Percentiles rank a stretch among this genome's conserved stretches.
These are phyloP conservation scores for Leptopilina myrica DNA, from an alignment of 2,888 invertebrate genomes.

Conservation along the genomic window DNA sequence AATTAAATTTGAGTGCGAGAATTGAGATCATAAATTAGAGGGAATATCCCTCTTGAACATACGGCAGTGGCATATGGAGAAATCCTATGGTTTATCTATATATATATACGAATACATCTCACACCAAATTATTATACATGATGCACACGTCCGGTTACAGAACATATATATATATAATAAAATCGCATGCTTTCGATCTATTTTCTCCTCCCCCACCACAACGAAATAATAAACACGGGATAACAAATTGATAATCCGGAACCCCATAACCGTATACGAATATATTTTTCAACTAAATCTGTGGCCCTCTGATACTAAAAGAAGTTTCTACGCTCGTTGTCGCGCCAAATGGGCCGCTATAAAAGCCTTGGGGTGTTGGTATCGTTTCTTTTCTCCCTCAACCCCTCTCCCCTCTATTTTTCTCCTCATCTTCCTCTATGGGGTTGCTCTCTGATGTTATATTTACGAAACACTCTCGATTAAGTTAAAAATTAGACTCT, in stretches of 20 bases:
- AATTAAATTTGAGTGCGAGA: not conserved
- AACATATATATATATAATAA: not conserved
- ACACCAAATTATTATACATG: constrained; percentile 15
- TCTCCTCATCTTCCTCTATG: constrained; percentile 45
- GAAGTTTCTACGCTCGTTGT: constrained; percentile 76
- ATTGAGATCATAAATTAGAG: constrained; percentile 15
- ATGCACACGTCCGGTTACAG: constrained; percentile 11
- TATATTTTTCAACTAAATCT: constrained; percentile 73
- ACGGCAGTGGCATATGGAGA: constrained; percentile 38
- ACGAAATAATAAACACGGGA: constrained; percentile 71
- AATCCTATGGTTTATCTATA: not conserved
- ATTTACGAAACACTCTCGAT: not conserved
- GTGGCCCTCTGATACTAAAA: constrained; percentile 71
- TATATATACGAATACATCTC: constrained; percentile 1
- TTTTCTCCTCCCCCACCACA: not conserved
- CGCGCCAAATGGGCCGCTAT: constrained; percentile 76
- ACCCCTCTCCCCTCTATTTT: constrained; percentile 48
- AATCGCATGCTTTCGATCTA: not conserved
- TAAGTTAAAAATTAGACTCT: too few relatives aligned
- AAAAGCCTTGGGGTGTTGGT: constrained; percentile 69
- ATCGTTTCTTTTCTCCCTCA: constrained; percentile 50
- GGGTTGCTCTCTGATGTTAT: constrained; percentile 36
- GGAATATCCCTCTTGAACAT: constrained; percentile 30
- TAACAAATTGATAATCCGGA: constrained; percentile 76
- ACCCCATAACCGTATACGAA: constrained; percentile 70